Conservation (phyloP, 2,888 invertebrate genomes). For the Glomeris marginata region DNA sequence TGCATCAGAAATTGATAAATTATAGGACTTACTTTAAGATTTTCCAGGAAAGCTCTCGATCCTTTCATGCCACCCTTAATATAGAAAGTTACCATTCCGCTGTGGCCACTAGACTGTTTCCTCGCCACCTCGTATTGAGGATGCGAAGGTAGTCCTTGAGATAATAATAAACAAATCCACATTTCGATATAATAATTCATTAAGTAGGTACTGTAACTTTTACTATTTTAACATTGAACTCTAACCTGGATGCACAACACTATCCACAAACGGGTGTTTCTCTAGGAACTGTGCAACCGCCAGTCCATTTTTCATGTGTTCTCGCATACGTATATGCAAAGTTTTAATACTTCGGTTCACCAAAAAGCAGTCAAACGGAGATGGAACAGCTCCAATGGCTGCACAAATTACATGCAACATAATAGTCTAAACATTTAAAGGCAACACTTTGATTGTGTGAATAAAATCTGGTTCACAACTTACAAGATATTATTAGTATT, state of each 20-base stretch:
- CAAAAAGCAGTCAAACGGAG: conserved; percentile 90
- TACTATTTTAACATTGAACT: not conserved
- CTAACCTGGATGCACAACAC: conserved; percentile 68
- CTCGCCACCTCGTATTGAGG: conserved; percentile 66
- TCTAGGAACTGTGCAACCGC: conserved; percentile 67
- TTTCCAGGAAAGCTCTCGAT: conserved; percentile 53
- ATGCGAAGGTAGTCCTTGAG: conserved; percentile 60
- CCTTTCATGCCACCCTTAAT: conserved; percentile 59
- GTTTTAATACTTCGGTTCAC: conserved; percentile 91
- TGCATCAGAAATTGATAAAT: too few species aligned
- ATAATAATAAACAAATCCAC: conserved; percentile 13
- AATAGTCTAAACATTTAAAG: too few species aligned
- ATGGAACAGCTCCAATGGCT: conserved; percentile 86
- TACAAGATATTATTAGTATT: too few species aligned
- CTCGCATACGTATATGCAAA: conserved; percentile 75
- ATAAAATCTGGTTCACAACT: too few species aligned
- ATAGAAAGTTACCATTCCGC: conserved; percentile 83
- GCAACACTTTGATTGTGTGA: too few species aligned
- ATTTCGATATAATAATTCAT: not conserved
- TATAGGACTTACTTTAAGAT: conserved; percentile 38
- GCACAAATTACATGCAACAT: too few species aligned
- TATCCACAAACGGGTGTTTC: conserved; percentile 56
- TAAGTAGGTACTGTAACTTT: not conserved
- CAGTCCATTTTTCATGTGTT: conserved; percentile 64
- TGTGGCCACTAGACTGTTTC: conserved; percentile 69